These are phyloP conservation scores for Megamerina dolium DNA, from an alignment of 2,888 invertebrate species.

Conservation along the genomic window DNA sequence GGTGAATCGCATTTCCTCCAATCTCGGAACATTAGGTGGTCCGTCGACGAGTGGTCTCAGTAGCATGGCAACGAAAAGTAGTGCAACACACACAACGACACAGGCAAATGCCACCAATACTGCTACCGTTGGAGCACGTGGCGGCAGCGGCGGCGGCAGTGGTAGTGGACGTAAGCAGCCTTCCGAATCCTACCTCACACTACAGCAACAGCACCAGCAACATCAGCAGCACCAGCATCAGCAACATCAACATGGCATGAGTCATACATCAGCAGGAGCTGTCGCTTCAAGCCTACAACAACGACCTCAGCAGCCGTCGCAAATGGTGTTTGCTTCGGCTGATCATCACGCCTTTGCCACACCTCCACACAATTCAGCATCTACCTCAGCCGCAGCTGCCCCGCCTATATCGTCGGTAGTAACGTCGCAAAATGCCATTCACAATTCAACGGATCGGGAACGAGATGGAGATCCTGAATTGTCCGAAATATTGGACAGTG, in stretches of 20 bases:
- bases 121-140: constrained; percentile 26
- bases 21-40: constrained; percentile 39
- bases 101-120: constrained; percentile 19
- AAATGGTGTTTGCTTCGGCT: constrained; percentile 25
- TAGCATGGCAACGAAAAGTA: constrained; percentile 41
- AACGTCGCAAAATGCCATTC: constrained; percentile 19
- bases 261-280: too few relatives aligned
- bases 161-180: constrained; percentile 28
- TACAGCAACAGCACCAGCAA: constrained; percentile 32
- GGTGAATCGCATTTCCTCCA: constrained; percentile 34
- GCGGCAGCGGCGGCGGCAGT: constrained; percentile 7
- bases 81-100: constrained; percentile 30
- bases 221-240: constrained; percentile 31
- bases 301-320: constrained; percentile 18
- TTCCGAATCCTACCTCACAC: constrained; percentile 48
- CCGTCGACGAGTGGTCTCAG: constrained; percentile 49
- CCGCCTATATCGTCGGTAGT: constrained; percentile 30
- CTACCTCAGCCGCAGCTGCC: constrained; percentile 41
- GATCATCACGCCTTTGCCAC: constrained; percentile 22
- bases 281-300: constrained; percentile 25
- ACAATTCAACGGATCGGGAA: constrained; percentile 15
- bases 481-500: constrained; percentile 78
- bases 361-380: constrained; percentile 36
- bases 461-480: constrained; percentile 60
- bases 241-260: constrained; percentile 28